Conservation (phyloP, 2,888 invertebrate genomes). For the Xestoiulus laeticollis region DNA sequence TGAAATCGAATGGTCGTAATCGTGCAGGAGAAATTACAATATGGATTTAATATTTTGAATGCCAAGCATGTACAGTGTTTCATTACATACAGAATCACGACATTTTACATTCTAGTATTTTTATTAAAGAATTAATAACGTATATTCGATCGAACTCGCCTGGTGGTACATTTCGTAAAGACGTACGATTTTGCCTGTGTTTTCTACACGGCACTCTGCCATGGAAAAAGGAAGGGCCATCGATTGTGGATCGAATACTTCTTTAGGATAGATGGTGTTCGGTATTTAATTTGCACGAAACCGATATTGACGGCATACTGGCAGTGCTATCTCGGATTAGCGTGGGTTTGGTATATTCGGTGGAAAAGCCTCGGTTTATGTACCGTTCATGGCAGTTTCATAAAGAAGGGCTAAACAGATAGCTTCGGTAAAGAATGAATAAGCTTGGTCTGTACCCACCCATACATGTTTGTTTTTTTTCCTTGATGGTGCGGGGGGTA, state of each 20-base stretch:
- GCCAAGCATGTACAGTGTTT: too few relatives aligned
- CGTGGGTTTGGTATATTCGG: background rate
- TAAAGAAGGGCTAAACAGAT: background rate
- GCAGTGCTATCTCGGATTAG: conserved; percentile 6
- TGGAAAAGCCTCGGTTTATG: background rate
- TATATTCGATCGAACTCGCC: background rate
- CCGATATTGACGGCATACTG: conserved; percentile 9
- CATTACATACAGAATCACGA: too few relatives aligned
- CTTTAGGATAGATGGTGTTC: background rate
- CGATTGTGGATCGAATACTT: background rate
- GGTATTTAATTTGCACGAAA: conserved; percentile 6
- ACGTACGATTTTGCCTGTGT: background rate
- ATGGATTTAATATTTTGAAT: too few relatives aligned
- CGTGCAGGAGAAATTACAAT: too few relatives aligned
- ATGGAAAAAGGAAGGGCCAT: background rate
- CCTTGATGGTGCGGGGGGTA: background rate
- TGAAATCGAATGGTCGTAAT: too few relatives aligned
- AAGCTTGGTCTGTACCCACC: background rate
- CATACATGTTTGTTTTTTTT: background rate
- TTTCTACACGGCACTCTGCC: background rate
- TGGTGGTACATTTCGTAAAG: background rate
- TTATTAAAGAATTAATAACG: background rate
- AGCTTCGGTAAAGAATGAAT: background rate
- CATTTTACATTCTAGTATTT: too few relatives aligned
- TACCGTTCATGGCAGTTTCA: background rate